These are phyloP conservation scores for Botrylloides violaceus DNA, from an alignment of 23 tunicate species.

Conservation along the genomic window DNA sequence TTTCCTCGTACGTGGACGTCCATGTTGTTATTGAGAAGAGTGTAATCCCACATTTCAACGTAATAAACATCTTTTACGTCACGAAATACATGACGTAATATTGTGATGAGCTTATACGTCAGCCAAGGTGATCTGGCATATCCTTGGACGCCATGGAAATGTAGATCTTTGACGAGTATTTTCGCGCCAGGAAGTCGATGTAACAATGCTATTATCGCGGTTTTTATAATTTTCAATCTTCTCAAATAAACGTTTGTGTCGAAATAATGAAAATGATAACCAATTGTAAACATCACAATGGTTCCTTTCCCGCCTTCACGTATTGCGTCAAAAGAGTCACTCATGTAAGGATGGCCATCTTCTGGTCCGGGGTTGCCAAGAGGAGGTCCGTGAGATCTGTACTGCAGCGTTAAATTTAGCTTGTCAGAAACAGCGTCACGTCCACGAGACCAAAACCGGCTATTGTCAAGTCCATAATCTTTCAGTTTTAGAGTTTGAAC, in stretches of 20 bases:
- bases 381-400: constrained; percentile 58
- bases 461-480: neutral
- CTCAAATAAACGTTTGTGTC: neutral
- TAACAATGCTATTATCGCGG: neutral
- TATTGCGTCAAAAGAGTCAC: constrained; percentile 20
- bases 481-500: neutral
- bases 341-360: constrained; percentile 36
- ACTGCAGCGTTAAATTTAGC: constrained; percentile 26
- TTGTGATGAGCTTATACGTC: neutral
- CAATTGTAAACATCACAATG: neutral
- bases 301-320: constrained; percentile 1
- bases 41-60: neutral
- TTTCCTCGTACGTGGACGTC: no score
- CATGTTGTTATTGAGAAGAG: neutral
- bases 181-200: neutral
- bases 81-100: neutral
- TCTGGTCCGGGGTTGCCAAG: constrained; percentile 38
- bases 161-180: constrained; percentile 3
- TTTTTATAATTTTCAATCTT: neutral
- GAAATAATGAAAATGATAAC: neutral
- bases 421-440: neutral
- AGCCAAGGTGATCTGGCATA: neutral
- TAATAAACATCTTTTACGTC: neutral
- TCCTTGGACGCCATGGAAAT: neutral
- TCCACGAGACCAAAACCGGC: neutral